Base-by-base conservation (phyloP, 1,140 invertebrate genomes). In the Copidosoma floridanum region DNA sequence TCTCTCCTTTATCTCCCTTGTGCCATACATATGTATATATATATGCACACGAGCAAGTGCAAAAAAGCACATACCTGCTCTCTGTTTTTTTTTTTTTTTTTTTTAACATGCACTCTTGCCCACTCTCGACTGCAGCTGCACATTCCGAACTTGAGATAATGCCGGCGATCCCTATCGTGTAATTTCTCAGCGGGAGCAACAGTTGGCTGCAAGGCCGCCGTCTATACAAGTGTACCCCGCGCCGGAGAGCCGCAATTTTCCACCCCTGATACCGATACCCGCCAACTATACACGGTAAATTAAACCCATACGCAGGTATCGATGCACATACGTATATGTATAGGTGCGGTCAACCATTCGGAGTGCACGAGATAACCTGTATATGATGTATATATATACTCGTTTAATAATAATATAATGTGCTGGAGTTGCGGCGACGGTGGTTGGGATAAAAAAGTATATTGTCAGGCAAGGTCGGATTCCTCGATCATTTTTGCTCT, bases 121-220 rank as follows among this genome's bases (percentile, higher is more conserved):
- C 37, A 37, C 57, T 29, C 38, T 40, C 18, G 52, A 40, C 29
- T 29, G 21, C 40, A 29, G 51, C 50, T 23, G 29, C 5, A 26
- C 59, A 61, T 61, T 47, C 58, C 58, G 58, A 60, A 54, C 58
- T 54, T 48, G 58, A 54, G 51, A 60, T 60, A 53, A 60, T 43
- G 40, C 38, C n/a, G 23, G 23, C 35, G 58, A 53, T 47, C 5
- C 24, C 29, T 47, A 60, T 53, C 58, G 38, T 11, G 26, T 32
- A 57, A 57, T 57, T 48, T 50, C 6, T 20, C 40, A 26, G 16
- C 41, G 20, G 6, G 20, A 3, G 5, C 26, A 32, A 26, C 10
- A n/a, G n/a, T n/a, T n/a, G n/a, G n/a, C n/a, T n/a, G 32, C 38
- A 51, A 43, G 35, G 37, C 20, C 48, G 46, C 44, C 1, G n/a